Evolutionary conservation across 2,888 invertebrate genomes (phyloP).

Genomic region (Tiphia femorata): DNA sequence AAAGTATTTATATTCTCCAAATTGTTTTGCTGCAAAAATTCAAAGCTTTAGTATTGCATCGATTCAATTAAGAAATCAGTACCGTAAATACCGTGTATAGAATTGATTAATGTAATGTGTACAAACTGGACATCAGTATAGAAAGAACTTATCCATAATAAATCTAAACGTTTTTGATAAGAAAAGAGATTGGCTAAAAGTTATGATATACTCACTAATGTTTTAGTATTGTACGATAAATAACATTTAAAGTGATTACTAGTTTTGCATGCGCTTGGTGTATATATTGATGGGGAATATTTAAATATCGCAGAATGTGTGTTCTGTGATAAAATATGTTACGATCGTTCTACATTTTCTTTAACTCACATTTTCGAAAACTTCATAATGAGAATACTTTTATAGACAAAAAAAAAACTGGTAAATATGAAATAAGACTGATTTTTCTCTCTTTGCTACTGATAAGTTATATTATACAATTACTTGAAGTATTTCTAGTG

Average conservation of each 20-base stretch:
- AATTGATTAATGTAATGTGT: not conserved
- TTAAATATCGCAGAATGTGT: not conserved
- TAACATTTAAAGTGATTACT: slow-evolving; percentile 6
- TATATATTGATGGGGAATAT: slow-evolving; percentile 16
- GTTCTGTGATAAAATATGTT: slow-evolving; percentile 5
- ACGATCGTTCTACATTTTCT: slow-evolving; percentile 10
- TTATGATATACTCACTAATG: not conserved
- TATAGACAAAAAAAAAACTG: slow-evolving; percentile 34
- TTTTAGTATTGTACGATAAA: not conserved
- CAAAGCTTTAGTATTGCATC: no score
- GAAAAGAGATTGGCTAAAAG: not conserved
- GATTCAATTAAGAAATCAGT: no score
- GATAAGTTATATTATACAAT: slow-evolving; percentile 30
- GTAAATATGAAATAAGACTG: slow-evolving; percentile 53
- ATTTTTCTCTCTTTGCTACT: slow-evolving; percentile 50
- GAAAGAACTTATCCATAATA: not conserved
- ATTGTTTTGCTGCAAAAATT: no score
- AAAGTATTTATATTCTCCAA: no score
- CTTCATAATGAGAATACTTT: slow-evolving; percentile 21
- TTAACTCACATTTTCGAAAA: slow-evolving; percentile 26
- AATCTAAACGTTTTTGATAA: not conserved
- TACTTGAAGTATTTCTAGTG: slow-evolving; percentile 25
- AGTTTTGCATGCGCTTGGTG: slow-evolving; percentile 13
- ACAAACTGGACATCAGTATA: not conserved
- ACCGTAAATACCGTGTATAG: not conserved